Evolutionary conservation across 2,888 invertebrate genomes (phyloP), one percentile per base, ranked within the genome.

Genomic region (Leucania comma): DNA sequence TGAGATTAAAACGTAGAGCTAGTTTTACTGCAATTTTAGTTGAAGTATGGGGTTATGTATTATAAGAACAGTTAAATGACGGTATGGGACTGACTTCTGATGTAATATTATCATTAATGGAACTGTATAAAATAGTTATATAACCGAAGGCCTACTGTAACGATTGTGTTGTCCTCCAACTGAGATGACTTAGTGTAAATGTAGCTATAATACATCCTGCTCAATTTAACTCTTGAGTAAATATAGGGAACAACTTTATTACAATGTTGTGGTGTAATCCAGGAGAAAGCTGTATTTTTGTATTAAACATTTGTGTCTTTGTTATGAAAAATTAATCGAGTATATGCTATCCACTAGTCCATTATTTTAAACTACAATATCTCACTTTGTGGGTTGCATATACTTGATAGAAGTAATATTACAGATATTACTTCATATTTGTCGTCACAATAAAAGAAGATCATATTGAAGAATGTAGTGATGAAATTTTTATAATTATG

Each of bases 1-100:
- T 93, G 95, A 95, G 94, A 94, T 95, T 95, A 94, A 90, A 91
- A 91, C 84, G 76, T 95, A 93, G 90, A 87, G 86, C 84, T 95
- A 93, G 91, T 75, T 89, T 90, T 93, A 92, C 92, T 92, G 94
- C 95, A 93, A 93, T 93, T 89, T 91, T 93, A 93, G 91, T 90
- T 91, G 88, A 93, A 88, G 89, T 93, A 92, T 89, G 92, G 93
- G 93, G 90, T 93, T 93, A 92, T 94, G 94, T 94, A 93, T 92
- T 90, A 92, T 95, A 93, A 92, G 94, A 89, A 91, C 91, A 93
- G 92, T 91, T 92, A 89, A 89, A 90, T 87, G 91, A 92, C 86
- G 93, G 92, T 90, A 92, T 91, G 91, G 93, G 94, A 94, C 94
- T 95, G 95, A 95, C 90, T 93, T 93, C 92, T 93, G 93, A 93